These are phyloP conservation scores for Drosophila prostipennis DNA, from an alignment of 2,888 invertebrate species.

Conservation along the genomic window DNA sequence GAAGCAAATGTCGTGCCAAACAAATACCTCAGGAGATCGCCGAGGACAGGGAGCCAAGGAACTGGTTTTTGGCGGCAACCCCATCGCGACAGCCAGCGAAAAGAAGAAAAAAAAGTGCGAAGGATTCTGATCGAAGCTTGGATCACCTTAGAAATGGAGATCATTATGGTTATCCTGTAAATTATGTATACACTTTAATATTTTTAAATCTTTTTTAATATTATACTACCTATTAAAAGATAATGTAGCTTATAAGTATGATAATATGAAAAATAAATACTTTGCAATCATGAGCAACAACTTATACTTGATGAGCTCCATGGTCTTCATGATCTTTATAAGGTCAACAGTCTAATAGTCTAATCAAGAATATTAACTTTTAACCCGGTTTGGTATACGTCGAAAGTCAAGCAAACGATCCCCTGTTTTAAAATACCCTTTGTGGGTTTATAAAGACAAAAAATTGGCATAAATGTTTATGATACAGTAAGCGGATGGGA, in stretches of 20 bases:
- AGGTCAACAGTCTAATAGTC: too few species aligned
- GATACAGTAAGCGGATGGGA: slow-evolving; percentile 76
- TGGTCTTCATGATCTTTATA: too few species aligned
- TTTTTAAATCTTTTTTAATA: too few species aligned
- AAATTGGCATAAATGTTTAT: slow-evolving; percentile 74
- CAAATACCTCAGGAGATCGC: slow-evolving; percentile 71
- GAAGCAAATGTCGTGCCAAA: slow-evolving; percentile 78
- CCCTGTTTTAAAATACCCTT: background rate
- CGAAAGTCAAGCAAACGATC: background rate
- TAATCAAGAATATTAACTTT: background rate
- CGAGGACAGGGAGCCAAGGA: slow-evolving; percentile 44
- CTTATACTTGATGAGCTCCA: too few species aligned
- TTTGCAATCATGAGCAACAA: too few species aligned
- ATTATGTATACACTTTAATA: too few species aligned
- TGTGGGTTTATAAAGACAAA: slow-evolving; percentile 5
- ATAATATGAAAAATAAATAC: background rate
- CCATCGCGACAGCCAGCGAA: slow-evolving; percentile 41
- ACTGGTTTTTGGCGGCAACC: slow-evolving; percentile 57
- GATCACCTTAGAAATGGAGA: slow-evolving; percentile 1
- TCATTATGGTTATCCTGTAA: background rate
- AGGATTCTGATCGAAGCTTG: slow-evolving; percentile 3
- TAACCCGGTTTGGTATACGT: background rate
- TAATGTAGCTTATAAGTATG: too few species aligned
- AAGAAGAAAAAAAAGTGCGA: slow-evolving; percentile 2
- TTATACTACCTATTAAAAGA: too few species aligned